These are phyloP conservation scores for Drosophila yooni DNA, from an alignment of 2,888 invertebrate species.

Conservation along the genomic window DNA sequence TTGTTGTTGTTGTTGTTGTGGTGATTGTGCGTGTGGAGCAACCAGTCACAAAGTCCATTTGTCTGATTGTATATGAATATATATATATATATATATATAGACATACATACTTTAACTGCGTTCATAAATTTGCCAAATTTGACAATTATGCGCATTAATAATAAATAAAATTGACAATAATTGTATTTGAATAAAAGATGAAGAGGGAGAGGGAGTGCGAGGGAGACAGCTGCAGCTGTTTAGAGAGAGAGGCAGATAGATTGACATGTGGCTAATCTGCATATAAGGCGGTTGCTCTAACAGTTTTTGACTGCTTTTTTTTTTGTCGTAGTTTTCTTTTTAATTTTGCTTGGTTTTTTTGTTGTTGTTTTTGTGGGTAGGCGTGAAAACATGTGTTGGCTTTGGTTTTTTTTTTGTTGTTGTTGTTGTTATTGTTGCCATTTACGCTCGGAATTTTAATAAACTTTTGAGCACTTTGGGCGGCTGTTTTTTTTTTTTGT, in stretches of 20 bases:
- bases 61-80: slow-evolving; percentile 7
- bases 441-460: slow-evolving; percentile 72
- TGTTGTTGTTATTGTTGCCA: slow-evolving; percentile 36
- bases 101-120: slow-evolving; percentile 43
- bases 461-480: slow-evolving; percentile 65
- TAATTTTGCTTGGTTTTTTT: slow-evolving; percentile 14
- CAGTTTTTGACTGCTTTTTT: slow-evolving; percentile 52
- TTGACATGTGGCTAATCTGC: slow-evolving; percentile 72
- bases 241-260: not conserved
- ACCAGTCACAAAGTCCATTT: slow-evolving; percentile 19
- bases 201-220: not conserved
- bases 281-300: slow-evolving; percentile 71
- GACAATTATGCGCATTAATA: slow-evolving; percentile 85
- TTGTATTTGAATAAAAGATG: slow-evolving; percentile 78
- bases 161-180: slow-evolving; percentile 85
- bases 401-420: slow-evolving; percentile 19
- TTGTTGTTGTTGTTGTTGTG: not conserved
- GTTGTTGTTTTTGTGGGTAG: slow-evolving; percentile 56
- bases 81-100: slow-evolving; percentile 11
- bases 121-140: slow-evolving; percentile 84
- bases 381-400: slow-evolving; percentile 80
- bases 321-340: slow-evolving; percentile 10
- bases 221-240: slow-evolving; percentile 6
- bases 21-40: slow-evolving; percentile 17
- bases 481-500: slow-evolving; percentile 17